These are phyloP conservation scores for Apis laboriosa DNA, from an alignment of 1,140 invertebrate genomes.

Conservation along the genomic window DNA sequence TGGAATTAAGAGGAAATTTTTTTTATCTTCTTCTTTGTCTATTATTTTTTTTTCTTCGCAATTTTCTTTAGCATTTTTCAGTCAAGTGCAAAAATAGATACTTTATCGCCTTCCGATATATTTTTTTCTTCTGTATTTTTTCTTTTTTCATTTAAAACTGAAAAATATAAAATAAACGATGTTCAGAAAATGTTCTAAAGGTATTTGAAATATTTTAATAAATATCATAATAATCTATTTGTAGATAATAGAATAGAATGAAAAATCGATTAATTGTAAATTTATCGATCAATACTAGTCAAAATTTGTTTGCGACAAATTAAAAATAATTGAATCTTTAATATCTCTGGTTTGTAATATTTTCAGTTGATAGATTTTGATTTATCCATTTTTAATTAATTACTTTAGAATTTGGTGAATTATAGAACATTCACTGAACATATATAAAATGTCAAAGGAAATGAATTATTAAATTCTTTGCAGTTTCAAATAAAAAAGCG, in stretches of 20 bases:
- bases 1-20: conserved; percentile 27
- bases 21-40: neutral
- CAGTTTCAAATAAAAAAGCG: conserved; percentile 12
- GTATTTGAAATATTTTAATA: neutral
- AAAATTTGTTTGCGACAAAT: neutral
- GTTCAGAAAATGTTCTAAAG: conserved; percentile 10
- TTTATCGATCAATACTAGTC: neutral
- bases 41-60: conserved; percentile 45
- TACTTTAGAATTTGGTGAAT: too few relatives aligned
- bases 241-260: neutral
- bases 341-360: neutral
- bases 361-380: neutral
- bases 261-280: neutral
- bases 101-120: conserved; percentile 35
- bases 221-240: neutral
- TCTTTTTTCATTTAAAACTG: conserved; percentile 18
- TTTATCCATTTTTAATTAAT: neutral
- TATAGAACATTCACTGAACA: conserved; percentile 7
- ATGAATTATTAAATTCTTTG: neutral
- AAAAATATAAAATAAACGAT: neutral
- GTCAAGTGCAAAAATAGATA: conserved; percentile 53
- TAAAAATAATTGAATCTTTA: neutral
- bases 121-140: neutral
- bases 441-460: neutral
- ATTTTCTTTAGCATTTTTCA: conserved; percentile 50